A percentile compares a stretch with the other conserved stretches of the same genome.
phyloP scores from a whole-genome alignment of 2,888 invertebrate genomes.

The Morpho helenor region DNA sequence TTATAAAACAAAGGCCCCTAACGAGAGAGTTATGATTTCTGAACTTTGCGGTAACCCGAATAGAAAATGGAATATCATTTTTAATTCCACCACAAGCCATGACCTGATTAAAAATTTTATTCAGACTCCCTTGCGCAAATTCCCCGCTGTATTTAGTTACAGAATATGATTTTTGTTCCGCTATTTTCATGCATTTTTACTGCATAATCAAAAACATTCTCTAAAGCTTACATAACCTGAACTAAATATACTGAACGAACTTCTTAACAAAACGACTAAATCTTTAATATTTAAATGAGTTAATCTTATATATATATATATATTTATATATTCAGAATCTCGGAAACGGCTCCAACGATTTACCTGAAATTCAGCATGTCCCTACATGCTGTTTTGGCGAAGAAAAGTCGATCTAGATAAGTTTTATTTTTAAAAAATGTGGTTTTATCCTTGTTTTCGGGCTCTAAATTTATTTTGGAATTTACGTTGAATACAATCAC shows the following conservation, averaged over 20 bases:
- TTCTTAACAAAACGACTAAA: conserved; percentile 3
- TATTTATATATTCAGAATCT: no score
- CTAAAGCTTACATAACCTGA: background rate
- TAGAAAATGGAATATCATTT: conserved; percentile 18
- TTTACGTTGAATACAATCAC: no score
- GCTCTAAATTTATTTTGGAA: no score
- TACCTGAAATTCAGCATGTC: no score
- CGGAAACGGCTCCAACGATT: no score
- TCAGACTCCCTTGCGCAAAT: background rate
- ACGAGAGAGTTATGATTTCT: conserved; percentile 12
- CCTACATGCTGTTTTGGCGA: no score
- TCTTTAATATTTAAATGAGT: no score
- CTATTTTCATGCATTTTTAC: conserved; percentile 1
- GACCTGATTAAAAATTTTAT: conserved; percentile 8
- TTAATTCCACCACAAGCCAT: conserved; percentile 8
- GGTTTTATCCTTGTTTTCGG: no score
- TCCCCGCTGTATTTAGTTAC: conserved; percentile 1
- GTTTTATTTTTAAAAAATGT: no score
- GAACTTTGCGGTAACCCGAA: conserved; percentile 12
- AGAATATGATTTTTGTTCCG: background rate
- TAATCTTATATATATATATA: no score
- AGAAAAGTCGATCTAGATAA: no score
- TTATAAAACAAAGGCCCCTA: conserved; percentile 13
- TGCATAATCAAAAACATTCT: background rate
- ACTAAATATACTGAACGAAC: background rate